Percentiles rank a stretch among this genome's conserved stretches.
Evolutionary conservation across 2,797 vertebrate species (phyloP).

Genomic region (Rhynchotus rufescens): DNA sequence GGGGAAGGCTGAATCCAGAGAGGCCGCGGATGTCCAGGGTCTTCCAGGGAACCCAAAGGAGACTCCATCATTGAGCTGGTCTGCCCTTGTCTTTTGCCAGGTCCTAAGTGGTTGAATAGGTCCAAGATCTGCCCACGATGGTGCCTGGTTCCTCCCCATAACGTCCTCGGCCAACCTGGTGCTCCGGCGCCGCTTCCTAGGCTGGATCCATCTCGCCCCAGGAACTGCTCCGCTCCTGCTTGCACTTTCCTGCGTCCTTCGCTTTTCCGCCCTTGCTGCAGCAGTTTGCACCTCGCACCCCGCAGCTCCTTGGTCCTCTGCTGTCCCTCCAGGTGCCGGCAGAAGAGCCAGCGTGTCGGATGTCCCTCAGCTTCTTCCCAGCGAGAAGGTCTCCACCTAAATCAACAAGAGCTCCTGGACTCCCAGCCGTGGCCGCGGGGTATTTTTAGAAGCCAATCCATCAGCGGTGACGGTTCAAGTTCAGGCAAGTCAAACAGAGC

Average conservation of each 20-base stretch:
- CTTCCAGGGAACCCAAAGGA: not conserved
- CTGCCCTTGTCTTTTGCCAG: not conserved
- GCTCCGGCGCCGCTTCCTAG: not conserved
- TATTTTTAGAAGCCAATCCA: slow-evolving; percentile 78
- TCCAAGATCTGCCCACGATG: not conserved
- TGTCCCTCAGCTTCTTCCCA: slow-evolving; percentile 29
- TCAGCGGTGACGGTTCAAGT: slow-evolving; percentile 72
- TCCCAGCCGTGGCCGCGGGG: slow-evolving; percentile 8
- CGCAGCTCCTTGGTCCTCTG: not conserved
- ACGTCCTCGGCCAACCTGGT: not conserved
- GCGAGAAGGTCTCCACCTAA: slow-evolving; percentile 53
- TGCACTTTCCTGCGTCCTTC: fast-evolving
- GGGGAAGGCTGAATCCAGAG: not conserved
- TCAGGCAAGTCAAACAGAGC: slow-evolving; percentile 74
- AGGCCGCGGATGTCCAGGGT: not conserved
- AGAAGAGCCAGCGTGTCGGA: not conserved
- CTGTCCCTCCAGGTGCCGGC: not conserved
- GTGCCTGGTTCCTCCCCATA: fast-evolving
- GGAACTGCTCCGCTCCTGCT: not conserved
- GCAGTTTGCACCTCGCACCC: no score
- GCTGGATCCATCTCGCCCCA: not conserved
- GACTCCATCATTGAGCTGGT: not conserved
- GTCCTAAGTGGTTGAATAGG: not conserved
- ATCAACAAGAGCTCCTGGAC: slow-evolving; percentile 58
- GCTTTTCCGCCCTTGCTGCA: not conserved